Percentiles rank a stretch among this genome's conserved stretches.
Conservation (phyloP, 2,888 invertebrate genomes). For the Cremastinae sp. region DNA sequence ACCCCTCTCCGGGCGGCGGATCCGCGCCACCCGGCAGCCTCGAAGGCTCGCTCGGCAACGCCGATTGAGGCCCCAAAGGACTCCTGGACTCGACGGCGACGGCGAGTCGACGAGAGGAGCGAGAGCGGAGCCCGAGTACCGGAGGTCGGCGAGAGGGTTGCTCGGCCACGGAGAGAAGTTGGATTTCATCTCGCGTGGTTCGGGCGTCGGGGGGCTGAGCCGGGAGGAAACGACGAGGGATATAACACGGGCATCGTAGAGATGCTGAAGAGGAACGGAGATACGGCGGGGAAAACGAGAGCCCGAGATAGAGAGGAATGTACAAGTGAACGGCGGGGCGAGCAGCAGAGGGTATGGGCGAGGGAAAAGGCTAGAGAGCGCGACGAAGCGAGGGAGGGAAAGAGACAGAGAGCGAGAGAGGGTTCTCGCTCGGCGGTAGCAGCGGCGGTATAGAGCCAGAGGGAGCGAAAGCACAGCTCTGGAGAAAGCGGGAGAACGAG, state of each 20-base stretch:
- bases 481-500: constrained; percentile 41
- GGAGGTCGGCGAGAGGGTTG: constrained; percentile 56
- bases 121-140: constrained; percentile 48
- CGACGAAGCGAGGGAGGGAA: constrained; percentile 53
- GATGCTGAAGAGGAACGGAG: constrained; percentile 52
- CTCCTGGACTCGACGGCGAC: constrained; percentile 63
- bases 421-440: constrained; percentile 49
- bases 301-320: constrained; percentile 56
- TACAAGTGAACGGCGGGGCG: constrained; percentile 49
- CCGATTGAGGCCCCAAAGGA: constrained; percentile 65
- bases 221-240: constrained; percentile 47
- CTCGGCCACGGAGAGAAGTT: constrained; percentile 73
- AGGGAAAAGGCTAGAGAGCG: too few relatives aligned
- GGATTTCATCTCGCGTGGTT: constrained; percentile 79
- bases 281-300: constrained; percentile 16
- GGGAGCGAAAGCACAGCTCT: constrained; percentile 57
- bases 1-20: constrained; percentile 45
- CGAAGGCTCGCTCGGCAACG: constrained; percentile 46
- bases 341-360: constrained; percentile 38
- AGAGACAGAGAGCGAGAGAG: constrained; percentile 54
- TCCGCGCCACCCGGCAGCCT: constrained; percentile 50
- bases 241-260: constrained; percentile 48
- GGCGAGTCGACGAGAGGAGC: constrained; percentile 60
- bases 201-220: constrained; percentile 59
- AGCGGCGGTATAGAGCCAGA: constrained; percentile 55